phyloP scores from a whole-genome alignment of 2,888 invertebrate species.

The Andrena trimmerana region DNA sequence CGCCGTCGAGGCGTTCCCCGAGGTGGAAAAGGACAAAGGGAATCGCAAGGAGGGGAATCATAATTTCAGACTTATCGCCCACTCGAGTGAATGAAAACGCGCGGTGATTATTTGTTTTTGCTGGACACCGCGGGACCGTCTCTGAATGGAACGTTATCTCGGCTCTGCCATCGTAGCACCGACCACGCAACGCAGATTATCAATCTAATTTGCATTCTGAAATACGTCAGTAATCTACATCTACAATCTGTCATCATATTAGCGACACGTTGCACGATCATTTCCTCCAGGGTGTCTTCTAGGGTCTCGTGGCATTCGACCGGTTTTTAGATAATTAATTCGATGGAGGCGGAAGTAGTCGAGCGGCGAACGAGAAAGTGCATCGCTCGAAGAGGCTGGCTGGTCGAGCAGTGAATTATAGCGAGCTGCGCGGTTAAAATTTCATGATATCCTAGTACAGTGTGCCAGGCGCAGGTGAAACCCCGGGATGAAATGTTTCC shows the following conservation, averaged over 20 bases:
- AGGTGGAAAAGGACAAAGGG: background rate
- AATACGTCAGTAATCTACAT: too few relatives aligned
- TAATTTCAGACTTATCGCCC: conserved; percentile 3
- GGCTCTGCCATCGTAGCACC: too few relatives aligned
- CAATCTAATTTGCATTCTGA: too few relatives aligned
- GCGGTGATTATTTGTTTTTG: background rate
- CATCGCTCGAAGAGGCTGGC: background rate
- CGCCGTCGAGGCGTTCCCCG: background rate
- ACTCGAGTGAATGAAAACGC: conserved; percentile 5
- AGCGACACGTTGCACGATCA: too few relatives aligned
- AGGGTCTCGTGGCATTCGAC: background rate
- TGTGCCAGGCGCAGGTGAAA: background rate
- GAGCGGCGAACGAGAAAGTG: background rate
- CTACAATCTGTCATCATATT: too few relatives aligned
- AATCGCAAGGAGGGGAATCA: background rate
- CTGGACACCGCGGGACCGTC: background rate
- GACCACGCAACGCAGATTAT: too few relatives aligned
- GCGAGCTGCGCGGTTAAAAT: background rate
- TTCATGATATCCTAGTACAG: conserved; percentile 3
- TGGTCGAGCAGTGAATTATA: background rate
- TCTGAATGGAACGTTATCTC: background rate
- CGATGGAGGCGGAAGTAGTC: background rate
- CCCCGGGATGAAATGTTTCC: background rate
- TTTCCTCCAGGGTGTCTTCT: too few relatives aligned
- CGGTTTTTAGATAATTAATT: conserved; percentile 23